Evolutionary conservation across 2,797 vertebrate genomes (phyloP), one percentile per base, ranked within the genome.

Genomic region (Danio albolineatus): DNA sequence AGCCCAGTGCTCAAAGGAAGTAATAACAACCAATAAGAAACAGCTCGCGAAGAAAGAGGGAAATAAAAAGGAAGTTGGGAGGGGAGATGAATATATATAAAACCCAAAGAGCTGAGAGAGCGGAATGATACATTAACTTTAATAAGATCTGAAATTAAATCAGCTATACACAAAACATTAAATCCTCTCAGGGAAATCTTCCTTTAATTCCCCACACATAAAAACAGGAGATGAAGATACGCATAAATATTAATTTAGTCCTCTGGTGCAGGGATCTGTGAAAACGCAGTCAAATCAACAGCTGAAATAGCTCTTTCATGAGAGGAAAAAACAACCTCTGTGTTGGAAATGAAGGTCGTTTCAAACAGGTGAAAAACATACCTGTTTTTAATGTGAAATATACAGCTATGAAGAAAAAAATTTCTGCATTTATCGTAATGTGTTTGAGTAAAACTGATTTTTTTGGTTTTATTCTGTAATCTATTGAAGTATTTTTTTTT

Each of bases 121-220:
- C 64, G 78, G 38, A 70, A 74, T 76, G 73, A 82, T 56, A 73
- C 54, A 66, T 44, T 57, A 66, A 57, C 75, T 61, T 64, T 72
- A 78, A 79, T 81, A 75, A 81, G 78, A 54, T 59, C 59, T 62
- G 65, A 61, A 82, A 83, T 79, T 57, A 56, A 81, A 81, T 78
- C 78, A 85, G 53, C 75, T 69, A 49, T 61, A 71, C 36, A 64
- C 67, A 79, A 64, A 64, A 54, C 69, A 79, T 73, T 73, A 79
- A 79, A 62, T 65, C 77, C 51, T 64, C 49, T 56, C 60, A 8
- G 76, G 66, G 49, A 73, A 44, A 73, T 72, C 56, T 70, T 21
- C 39, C 57, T 44, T 54, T 73, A 60, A 53, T 73, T 46, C 69
- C 57, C 77, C 5, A 10, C 48, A 46, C 77, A 72, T 71, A 72